Evolutionary conservation across 2,797 vertebrate species (phyloP).

Genomic region (Muscicapa comitata): DNA sequence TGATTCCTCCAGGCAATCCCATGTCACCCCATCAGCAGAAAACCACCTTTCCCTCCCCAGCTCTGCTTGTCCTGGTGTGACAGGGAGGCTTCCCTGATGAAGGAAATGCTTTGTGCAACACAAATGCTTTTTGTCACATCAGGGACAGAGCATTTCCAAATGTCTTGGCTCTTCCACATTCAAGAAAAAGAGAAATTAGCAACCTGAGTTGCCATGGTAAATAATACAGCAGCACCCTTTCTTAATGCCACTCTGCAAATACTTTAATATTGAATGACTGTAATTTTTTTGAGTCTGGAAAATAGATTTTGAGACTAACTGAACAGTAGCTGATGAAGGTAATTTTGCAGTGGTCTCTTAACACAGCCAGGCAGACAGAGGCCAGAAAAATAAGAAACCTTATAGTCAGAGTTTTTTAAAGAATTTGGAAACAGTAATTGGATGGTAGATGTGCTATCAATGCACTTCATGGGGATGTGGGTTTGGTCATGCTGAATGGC

Average conservation of each 20-base stretch:
- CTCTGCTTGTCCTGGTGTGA: not conserved
- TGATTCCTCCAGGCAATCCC: not conserved
- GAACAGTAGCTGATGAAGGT: constrained; percentile 3
- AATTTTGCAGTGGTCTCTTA: not conserved
- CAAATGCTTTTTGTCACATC: not conserved
- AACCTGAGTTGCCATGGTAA: constrained; percentile 36
- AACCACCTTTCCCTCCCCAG: not conserved
- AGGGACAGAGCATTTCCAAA: not conserved
- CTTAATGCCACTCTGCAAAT: constrained; percentile 1
- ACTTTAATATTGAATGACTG: not conserved
- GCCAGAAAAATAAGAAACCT: not conserved
- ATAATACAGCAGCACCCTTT: not conserved
- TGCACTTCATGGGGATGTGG: not conserved
- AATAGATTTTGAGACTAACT: not conserved
- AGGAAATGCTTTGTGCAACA: not conserved
- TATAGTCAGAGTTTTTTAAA: not conserved
- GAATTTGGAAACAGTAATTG: not conserved
- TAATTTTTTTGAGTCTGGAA: constrained; percentile 23
- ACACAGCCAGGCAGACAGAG: not conserved
- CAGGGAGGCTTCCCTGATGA: not conserved
- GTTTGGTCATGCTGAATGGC: not conserved
- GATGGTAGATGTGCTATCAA: not conserved
- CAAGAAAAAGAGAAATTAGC: not conserved
- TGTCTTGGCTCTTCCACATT: not conserved
- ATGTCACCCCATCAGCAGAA: not conserved